phyloP scores from a whole-genome alignment of 2,888 invertebrate genomes.

The Lissocephala sabroskyi region DNA sequence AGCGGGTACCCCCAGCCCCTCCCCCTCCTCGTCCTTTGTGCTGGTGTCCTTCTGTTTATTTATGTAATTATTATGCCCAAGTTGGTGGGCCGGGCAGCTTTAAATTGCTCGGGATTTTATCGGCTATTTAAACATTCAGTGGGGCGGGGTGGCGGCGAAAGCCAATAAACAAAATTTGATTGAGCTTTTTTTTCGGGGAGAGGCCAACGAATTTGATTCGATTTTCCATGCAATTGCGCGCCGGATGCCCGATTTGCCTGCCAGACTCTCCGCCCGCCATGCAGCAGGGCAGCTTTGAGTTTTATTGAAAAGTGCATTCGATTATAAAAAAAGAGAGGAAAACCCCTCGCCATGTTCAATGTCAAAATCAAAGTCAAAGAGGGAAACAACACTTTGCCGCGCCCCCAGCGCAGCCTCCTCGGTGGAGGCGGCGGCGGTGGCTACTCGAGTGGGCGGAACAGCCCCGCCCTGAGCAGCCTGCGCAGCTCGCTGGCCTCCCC shows the following conservation, averaged over 20 bases:
- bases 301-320: slow-evolving; percentile 36
- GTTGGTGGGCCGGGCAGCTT: slow-evolving; percentile 11
- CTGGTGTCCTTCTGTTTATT: slow-evolving; percentile 34
- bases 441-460: slow-evolving; percentile 63
- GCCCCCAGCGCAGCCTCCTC: slow-evolving; percentile 49
- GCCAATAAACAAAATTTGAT: neutral
- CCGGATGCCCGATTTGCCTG: too few species aligned
- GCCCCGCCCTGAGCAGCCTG: slow-evolving; percentile 70
- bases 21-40: neutral
- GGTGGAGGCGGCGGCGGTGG: slow-evolving; percentile 37
- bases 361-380: slow-evolving; percentile 73
- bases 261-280: too few species aligned
- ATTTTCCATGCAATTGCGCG: slow-evolving; percentile 39
- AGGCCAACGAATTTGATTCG: slow-evolving; percentile 13
- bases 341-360: slow-evolving; percentile 67
- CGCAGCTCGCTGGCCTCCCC: slow-evolving; percentile 68
- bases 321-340: slow-evolving; percentile 14
- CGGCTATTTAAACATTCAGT: slow-evolving; percentile 33
- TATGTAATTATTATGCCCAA: slow-evolving; percentile 62
- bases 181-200: neutral
- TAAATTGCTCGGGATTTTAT: slow-evolving; percentile 15
- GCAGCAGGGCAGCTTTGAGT: too few species aligned
- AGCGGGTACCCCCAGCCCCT: slow-evolving; percentile 7
- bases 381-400: slow-evolving; percentile 70
- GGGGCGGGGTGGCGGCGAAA: slow-evolving; percentile 32